Conservation (phyloP, 2,888 invertebrate genomes). For the Pomacea canaliculata region DNA sequence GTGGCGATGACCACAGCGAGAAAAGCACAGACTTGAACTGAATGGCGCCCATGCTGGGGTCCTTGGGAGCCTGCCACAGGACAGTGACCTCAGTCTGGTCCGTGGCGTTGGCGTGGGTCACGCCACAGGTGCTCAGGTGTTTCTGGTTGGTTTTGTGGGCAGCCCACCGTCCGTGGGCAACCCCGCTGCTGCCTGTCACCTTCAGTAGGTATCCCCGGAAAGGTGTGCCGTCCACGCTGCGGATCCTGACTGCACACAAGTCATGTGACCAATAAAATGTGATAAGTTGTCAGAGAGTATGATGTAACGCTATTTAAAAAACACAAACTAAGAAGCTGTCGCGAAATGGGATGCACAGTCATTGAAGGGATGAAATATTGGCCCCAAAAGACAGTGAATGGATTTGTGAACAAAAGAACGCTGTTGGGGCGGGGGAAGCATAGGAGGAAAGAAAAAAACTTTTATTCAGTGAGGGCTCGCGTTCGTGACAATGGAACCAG, state of each 20-base stretch:
- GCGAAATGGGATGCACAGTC: too few species aligned
- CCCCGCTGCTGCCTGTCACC: constrained; percentile 20
- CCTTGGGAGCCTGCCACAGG: constrained; percentile 21
- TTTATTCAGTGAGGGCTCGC: too few species aligned
- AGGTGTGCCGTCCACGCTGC: constrained; percentile 11
- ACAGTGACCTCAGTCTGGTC: neutral
- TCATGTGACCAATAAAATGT: neutral
- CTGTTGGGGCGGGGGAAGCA: too few species aligned
- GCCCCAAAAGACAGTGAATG: neutral
- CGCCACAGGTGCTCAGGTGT: constrained; percentile 23
- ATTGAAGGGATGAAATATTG: too few species aligned
- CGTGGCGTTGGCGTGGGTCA: constrained; percentile 22
- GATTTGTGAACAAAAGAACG: neutral
- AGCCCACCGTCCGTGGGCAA: constrained; percentile 6
- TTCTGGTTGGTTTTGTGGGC: constrained; percentile 8
- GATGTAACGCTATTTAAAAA: neutral
- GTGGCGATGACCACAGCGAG: too few species aligned
- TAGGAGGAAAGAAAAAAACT: too few species aligned
- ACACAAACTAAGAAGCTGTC: too few species aligned
- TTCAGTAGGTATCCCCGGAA: constrained; percentile 20
- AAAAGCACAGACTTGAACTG: constrained; percentile 24
- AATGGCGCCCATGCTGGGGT: constrained; percentile 13
- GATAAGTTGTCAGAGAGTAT: neutral
- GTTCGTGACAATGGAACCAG: too few species aligned
- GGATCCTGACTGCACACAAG: constrained; percentile 12